A percentile compares a stretch with the other conserved stretches of the same genome.
Conservation (phyloP, 2,113 vertebrate genomes). For the Clinocottus analis region DNA sequence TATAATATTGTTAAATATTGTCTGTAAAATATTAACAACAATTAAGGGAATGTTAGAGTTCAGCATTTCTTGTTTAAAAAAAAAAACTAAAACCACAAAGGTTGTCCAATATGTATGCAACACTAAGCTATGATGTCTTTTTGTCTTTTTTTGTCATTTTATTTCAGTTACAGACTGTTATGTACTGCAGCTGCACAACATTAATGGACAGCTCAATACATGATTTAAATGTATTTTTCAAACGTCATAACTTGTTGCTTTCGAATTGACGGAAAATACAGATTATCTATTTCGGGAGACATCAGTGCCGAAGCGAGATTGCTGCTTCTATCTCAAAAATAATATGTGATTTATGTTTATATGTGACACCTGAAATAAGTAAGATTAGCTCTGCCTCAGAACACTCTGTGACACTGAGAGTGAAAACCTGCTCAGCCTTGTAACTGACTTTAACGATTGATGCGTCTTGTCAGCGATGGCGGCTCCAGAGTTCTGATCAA, state of each 20-base stretch:
- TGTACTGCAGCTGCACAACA: neutral
- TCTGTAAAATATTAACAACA: neutral
- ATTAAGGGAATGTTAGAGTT: neutral
- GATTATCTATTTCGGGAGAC: neutral
- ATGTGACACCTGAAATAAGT: neutral
- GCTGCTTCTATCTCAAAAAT: neutral
- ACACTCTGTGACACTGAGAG: constrained; percentile 1
- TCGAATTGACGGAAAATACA: neutral
- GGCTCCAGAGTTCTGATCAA: constrained; percentile 20
- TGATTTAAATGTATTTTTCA: neutral
- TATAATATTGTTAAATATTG: neutral
- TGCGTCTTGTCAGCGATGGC: constrained; percentile 5
- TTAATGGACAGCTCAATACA: constrained; percentile 7
- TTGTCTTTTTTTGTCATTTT: neutral
- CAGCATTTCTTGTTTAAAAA: neutral
- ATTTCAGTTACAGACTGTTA: neutral
- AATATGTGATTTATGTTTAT: constrained; percentile 1
- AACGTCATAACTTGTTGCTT: neutral
- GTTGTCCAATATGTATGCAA: no score
- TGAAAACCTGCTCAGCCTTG: constrained; percentile 32
- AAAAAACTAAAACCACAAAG: no score
- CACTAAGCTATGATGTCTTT: no score
- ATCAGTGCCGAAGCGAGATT: neutral
- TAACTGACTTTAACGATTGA: constrained; percentile 28
- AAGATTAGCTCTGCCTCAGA: constrained; percentile 11